These are phyloP conservation scores for Mionectes olivaceus DNA, from an alignment of 2,797 vertebrate genomes.

Conservation along the genomic window DNA sequence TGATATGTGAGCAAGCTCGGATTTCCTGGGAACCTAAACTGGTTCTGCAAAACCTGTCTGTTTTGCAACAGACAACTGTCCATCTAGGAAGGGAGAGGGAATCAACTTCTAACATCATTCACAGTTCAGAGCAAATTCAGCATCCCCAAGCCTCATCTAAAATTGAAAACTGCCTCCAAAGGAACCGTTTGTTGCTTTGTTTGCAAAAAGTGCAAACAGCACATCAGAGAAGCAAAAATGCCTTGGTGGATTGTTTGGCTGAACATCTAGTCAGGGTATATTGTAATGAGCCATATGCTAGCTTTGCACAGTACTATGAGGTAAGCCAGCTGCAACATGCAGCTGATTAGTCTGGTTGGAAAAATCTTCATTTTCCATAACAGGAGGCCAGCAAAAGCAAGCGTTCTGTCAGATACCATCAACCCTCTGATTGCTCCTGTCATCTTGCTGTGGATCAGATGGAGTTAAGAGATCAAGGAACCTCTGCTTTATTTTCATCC, in stretches of 20 bases:
- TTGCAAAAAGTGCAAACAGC: slow-evolving; percentile 65
- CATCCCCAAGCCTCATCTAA: slow-evolving; percentile 33
- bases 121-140: not conserved
- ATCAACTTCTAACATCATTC: not conserved
- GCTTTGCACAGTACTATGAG: slow-evolving; percentile 47
- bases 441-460: not conserved
- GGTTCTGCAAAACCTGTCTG: not conserved
- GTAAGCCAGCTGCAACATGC: slow-evolving; percentile 17
- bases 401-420: not conserved
- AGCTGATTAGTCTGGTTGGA: slow-evolving; percentile 60
- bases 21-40: not conserved
- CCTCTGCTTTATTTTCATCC: not conserved
- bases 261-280: slow-evolving; percentile 54
- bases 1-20: not conserved
- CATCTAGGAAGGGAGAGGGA: not conserved
- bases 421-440: not conserved
- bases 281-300: slow-evolving; percentile 72
- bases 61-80: not conserved
- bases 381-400: slow-evolving; percentile 15
- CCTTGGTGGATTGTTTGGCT: slow-evolving; percentile 60
- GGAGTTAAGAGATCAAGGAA: not conserved
- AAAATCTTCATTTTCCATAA: slow-evolving; percentile 16
- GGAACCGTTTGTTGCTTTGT: slow-evolving; percentile 64
- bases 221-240: slow-evolving; percentile 69
- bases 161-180: slow-evolving; percentile 57